Evolutionary conservation across 1,140 invertebrate genomes (phyloP).

Genomic region (Listronotus oregonensis): DNA sequence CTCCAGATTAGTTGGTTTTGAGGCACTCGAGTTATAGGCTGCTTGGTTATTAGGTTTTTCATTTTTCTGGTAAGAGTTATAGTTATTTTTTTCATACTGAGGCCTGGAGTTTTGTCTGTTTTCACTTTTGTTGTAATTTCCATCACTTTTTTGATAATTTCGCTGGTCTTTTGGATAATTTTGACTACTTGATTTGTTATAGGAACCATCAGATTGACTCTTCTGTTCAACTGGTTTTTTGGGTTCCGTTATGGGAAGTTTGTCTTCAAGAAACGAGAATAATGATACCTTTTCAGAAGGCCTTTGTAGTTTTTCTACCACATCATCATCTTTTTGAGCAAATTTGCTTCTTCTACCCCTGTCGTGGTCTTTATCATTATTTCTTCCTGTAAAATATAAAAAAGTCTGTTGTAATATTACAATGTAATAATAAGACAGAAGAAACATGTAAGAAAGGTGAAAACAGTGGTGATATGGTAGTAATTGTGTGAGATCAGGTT

Average conservation of each 20-base stretch:
- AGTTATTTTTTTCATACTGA: constrained; percentile 18
- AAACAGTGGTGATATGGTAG: no score
- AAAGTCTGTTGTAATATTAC: not conserved
- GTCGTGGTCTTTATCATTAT: constrained; percentile 54
- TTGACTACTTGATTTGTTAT: constrained; percentile 23
- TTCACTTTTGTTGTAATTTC: constrained; percentile 6
- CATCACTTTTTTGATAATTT: constrained; percentile 15
- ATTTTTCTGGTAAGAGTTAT: not conserved
- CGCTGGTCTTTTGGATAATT: constrained; percentile 23
- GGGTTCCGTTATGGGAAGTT: constrained; percentile 65
- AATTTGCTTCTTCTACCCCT: constrained; percentile 50
- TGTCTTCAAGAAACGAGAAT: constrained; percentile 86
- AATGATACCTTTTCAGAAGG: constrained; percentile 83
- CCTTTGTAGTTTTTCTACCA: constrained; percentile 67
- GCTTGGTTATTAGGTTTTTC: constrained; percentile 1
- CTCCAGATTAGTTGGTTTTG: not conserved
- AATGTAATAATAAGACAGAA: no score
- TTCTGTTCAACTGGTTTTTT: constrained; percentile 7
- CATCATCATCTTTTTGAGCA: constrained; percentile 58
- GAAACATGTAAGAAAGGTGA: no score
- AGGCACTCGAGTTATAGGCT: constrained; percentile 1
- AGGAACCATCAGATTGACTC: constrained; percentile 12
- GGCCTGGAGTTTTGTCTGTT: not conserved
- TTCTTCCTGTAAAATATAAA: constrained; percentile 12
- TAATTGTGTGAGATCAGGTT: no score